A percentile compares a stretch with the other conserved stretches of the same genome.
Evolutionary conservation across 2,797 vertebrate species (phyloP).

Genomic region (Toxotes lorentzi): DNA sequence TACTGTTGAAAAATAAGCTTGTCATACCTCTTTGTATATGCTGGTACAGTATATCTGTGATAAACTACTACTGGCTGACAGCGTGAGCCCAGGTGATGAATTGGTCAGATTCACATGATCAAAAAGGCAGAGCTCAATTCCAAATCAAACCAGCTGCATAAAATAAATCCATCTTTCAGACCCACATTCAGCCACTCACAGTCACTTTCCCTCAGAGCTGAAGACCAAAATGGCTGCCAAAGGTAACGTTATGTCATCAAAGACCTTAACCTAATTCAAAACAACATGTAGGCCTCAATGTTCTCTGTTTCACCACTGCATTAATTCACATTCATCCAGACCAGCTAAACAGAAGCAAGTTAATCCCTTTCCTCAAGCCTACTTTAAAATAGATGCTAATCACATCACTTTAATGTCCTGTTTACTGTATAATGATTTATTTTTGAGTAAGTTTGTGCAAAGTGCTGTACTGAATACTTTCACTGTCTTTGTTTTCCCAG

Average conservation of each 20-base stretch:
- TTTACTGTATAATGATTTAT: neutral
- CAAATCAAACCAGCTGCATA: neutral
- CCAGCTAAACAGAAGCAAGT: neutral
- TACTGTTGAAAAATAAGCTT: too few relatives aligned
- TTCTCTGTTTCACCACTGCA: neutral
- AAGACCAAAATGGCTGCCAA: slow-evolving; percentile 2
- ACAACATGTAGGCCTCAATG: neutral
- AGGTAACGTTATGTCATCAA: neutral
- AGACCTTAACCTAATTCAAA: slow-evolving; percentile 1
- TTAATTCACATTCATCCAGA: neutral
- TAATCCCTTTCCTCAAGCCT: neutral
- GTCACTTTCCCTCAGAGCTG: neutral
- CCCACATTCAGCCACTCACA: neutral
- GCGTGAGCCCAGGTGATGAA: neutral
- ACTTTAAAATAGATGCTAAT: neutral
- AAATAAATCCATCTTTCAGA: neutral
- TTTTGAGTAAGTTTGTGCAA: neutral
- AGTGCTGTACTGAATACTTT: neutral
- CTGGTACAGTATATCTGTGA: neutral
- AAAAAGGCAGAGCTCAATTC: neutral
- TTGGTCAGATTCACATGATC: neutral
- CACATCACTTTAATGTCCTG: neutral
- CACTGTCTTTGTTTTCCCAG: neutral
- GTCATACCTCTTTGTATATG: too few relatives aligned
- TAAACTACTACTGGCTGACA: neutral